phyloP scores from a whole-genome alignment of 2,888 invertebrate species.

The Noctua comes region DNA sequence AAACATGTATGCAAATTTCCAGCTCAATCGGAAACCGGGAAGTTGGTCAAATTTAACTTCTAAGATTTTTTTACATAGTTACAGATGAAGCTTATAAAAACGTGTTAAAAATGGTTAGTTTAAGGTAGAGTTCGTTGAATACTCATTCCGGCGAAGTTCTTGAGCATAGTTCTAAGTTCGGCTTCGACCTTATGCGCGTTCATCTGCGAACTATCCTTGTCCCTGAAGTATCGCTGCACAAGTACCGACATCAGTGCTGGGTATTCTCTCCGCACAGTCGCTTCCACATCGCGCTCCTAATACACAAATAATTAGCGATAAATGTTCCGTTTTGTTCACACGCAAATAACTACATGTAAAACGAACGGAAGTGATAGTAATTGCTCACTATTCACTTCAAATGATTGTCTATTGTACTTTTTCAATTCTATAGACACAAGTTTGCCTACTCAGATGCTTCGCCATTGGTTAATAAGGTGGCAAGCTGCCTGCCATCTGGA shows the following conservation, averaged over 20 bases:
- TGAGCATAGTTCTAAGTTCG: constrained; percentile 85
- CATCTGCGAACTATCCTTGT: constrained; percentile 73
- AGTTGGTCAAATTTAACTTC: background rate
- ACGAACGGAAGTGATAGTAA: constrained; percentile 38
- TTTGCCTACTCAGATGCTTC: background rate
- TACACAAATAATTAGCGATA: constrained; percentile 57
- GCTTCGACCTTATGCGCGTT: constrained; percentile 74
- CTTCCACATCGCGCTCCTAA: constrained; percentile 83
- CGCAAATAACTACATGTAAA: constrained; percentile 32
- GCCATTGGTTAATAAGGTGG: background rate
- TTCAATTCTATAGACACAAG: constrained; percentile 4
- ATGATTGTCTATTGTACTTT: constrained; percentile 16
- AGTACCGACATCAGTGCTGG: constrained; percentile 90
- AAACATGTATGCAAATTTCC: background rate
- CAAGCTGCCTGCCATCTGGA: background rate
- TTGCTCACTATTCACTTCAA: constrained; percentile 41
- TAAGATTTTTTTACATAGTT: background rate
- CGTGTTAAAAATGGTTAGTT: background rate
- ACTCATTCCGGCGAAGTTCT: constrained; percentile 81
- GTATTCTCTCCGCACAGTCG: constrained; percentile 83
- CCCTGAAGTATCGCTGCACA: constrained; percentile 91
- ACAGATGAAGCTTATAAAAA: background rate
- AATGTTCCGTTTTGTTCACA: constrained; percentile 42
- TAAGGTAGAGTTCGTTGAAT: background rate
- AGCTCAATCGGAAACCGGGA: background rate